Conservation (phyloP, 2,888 invertebrate species). For the Margaritifera margaritifera region DNA sequence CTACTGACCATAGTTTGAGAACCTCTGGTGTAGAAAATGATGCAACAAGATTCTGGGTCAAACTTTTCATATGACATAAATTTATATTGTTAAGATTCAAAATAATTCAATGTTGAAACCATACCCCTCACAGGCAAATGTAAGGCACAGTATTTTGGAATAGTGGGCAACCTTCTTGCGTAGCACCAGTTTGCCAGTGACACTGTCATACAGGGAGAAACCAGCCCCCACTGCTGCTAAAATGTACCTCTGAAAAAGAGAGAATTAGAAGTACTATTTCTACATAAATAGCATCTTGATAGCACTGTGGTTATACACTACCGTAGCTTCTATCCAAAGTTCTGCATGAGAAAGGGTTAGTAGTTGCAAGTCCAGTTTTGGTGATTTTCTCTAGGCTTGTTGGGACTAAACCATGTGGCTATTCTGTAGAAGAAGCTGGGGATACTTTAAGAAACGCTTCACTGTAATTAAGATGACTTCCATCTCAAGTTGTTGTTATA, state of each 20-base stretch:
- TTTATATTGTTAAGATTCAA: too few relatives aligned
- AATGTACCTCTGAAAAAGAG: conserved; percentile 58
- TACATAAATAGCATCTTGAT: background rate
- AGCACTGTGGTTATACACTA: background rate
- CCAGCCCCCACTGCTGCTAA: conserved; percentile 64
- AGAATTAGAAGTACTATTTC: background rate
- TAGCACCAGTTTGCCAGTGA: conserved; percentile 42
- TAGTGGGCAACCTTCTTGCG: conserved; percentile 61
- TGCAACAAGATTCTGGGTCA: too few relatives aligned
- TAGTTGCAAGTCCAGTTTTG: background rate
- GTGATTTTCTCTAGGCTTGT: too few relatives aligned
- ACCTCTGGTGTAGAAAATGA: too few relatives aligned
- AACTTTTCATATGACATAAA: too few relatives aligned
- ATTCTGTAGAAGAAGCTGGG: too few relatives aligned
- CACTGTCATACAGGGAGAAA: conserved; percentile 61
- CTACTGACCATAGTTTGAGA: too few relatives aligned
- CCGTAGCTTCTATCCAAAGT: background rate
- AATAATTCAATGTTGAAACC: conserved; percentile 8
- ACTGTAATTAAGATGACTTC: too few relatives aligned
- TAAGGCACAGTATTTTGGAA: conserved; percentile 59
- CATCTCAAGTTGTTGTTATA: too few relatives aligned
- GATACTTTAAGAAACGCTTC: too few relatives aligned
- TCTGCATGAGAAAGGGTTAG: background rate
- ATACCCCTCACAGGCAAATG: conserved; percentile 48
- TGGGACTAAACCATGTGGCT: too few relatives aligned